Base-by-base conservation (phyloP, 1,140 invertebrate species). In the Aphelinus certus region DNA sequence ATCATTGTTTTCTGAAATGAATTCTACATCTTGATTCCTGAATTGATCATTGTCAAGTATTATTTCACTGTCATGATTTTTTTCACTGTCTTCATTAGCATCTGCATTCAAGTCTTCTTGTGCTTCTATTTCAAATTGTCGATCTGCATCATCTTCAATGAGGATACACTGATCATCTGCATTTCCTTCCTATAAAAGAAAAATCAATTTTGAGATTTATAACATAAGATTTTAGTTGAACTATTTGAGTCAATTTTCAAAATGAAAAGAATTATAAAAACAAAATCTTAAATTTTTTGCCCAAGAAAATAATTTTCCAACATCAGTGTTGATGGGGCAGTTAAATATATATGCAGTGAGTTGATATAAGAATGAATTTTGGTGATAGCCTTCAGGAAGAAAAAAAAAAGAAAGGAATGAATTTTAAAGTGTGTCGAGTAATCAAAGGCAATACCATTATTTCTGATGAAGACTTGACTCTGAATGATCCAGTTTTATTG, bases 101-200 rank as follows among this genome's bases (percentile, higher is more conserved):
- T 75, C 56, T 43, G 51, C 43, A 55, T 74, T 63, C 26, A 43
- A 7, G 45, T 57, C 53, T 48, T 55, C 9, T 43, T n/a, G 46
- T 3, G 66, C 57, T 5, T 71, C 57, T 26, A 68, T 46, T 7
- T 4, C 75, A 71, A 56, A 67, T 3, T 76, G 56, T 60, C 65
- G 67, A 62, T 72, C 69, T 57, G 46, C 51, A 48, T 76, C 75
- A 62, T 76, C 75, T 62, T 76, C 75, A 47, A 82, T 80, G 7
- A 83, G n/a, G 1, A 81, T 81, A 4, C 76, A 79, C 55, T 82
- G 82, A 58, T 83, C 80, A 62, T 76, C 78, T 0, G 76, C 77
- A 43, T 81, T 81, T 51, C 82, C 81, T 5, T 80, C 76, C 65
- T 61, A 53, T 3, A 61, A 51, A 49, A 57, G 5, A 26, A 80